Evolutionary conservation across 2,797 vertebrate species (phyloP), one percentile per base, ranked within the genome.

Genomic region (Acanthornis magna): DNA sequence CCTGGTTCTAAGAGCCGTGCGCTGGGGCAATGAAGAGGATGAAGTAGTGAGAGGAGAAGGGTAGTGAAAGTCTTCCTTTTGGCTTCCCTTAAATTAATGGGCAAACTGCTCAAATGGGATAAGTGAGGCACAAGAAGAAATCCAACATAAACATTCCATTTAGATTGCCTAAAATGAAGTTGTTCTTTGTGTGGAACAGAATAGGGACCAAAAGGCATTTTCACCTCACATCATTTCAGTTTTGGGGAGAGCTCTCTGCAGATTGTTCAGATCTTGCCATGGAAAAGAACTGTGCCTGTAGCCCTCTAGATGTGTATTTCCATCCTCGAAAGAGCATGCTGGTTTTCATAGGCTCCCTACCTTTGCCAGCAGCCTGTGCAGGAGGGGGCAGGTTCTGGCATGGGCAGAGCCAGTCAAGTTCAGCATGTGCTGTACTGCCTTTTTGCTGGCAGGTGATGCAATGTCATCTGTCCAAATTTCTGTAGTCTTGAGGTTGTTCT

Each of bases 121-220:
- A 85, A 90, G 47, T 27, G 85, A 96, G 61, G 91, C 72, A 74
- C 84, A 92, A 95, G 61, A 91, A 85, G 53, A 93, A 86, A 91
- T 54, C 8, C 50, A 82, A n/a, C 48, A 20, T 53, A 63, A 90
- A 30, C 12, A 6, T 80, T 16, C 34, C n/a, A n/a, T n/a, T n/a
- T n/a, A n/a, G n/a, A n/a, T n/a, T n/a, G n/a, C n/a, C n/a, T n/a
- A n/a, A n/a, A n/a, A n/a, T n/a, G n/a, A n/a, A n/a, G n/a, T n/a
- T n/a, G n/a, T n/a, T n/a, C n/a, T 82, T 77, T 80, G 51, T 32
- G 43, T 43, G 26, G 32, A 85, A 51, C 17, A 88, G 30, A 50
- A 17, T 6, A 70, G 54, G 1, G 3, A 78, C 27, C 10, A 38
- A 66, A 82, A 87, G 61, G 11, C 34, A 45, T 62, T 87, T 89